Conservation (phyloP, 2,113 vertebrate genomes). For the Gnathonemus longibarbis region DNA sequence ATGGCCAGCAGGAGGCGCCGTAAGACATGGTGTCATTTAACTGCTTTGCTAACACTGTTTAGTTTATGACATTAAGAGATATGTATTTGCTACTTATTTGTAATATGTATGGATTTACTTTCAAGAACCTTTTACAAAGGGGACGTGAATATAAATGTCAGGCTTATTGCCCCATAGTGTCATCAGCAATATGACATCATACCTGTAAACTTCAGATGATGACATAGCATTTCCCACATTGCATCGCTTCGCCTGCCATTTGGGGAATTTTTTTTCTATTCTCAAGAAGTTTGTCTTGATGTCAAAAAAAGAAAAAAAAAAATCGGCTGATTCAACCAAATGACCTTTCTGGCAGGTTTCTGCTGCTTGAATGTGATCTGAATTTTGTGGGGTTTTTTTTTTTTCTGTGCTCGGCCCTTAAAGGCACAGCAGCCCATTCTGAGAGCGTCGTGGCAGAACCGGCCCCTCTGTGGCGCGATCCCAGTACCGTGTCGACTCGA, state of each 20-base stretch:
- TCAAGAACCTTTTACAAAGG: neutral
- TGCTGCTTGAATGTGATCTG: neutral
- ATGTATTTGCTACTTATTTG: neutral
- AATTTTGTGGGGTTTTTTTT: neutral
- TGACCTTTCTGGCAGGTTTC: slow-evolving; percentile 9
- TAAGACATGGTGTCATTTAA: neutral
- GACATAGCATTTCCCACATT: neutral
- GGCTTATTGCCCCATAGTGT: neutral
- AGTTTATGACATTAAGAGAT: neutral
- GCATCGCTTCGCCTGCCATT: neutral
- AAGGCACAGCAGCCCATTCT: neutral
- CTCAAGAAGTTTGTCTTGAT: neutral
- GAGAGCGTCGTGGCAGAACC: neutral
- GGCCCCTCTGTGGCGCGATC: neutral
- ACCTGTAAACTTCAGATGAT: neutral
- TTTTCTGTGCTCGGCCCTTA: neutral
- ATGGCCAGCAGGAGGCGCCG: neutral
- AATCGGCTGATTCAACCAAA: neutral
- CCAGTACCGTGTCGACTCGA: neutral
- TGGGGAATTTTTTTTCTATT: neutral
- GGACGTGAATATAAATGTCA: neutral
- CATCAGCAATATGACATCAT: neutral
- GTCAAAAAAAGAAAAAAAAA: neutral
- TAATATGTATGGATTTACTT: neutral
- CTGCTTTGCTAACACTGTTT: neutral